Evolutionary conservation across 35 echinoderm and acorn worm species (phyloP), one percentile per base, ranked within the genome.

Genomic region (Stichopus chloronotus): DNA sequence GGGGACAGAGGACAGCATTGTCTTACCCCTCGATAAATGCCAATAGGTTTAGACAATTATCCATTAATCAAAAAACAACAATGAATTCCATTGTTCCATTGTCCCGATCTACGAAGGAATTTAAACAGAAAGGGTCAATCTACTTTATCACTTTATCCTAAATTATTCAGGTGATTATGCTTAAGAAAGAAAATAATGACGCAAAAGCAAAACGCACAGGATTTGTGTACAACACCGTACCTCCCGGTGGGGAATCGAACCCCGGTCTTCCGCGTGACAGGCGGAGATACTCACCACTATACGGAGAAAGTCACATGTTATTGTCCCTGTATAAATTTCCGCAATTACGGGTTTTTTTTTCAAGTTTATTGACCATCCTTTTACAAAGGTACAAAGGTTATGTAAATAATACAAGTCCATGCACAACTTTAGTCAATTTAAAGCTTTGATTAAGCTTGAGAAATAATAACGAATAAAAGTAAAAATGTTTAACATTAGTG

Each of bases 261-360:
- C 96, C 96, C 96, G 96, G 96, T 97, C 96, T 97, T 81, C 96
- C 94, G 94, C 94, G 96, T 97, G 96, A 97, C 96, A 97, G 96
- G 94, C 96, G 94, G 96, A 87, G 96, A 97, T 97, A 97, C 94
- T 95, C 63, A 95, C 96, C 96, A 97, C 96, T 97, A 97, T 97
- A 97, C 96, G n/a, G n/a, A n/a, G n/a, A n/a, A n/a, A n/a, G n/a
- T n/a, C n/a, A n/a, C n/a, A n/a, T n/a, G n/a, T n/a, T n/a, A n/a
- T n/a, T n/a, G n/a, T n/a, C n/a, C n/a, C n/a, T n/a, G n/a, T n/a
- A n/a, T n/a, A n/a, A n/a, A n/a, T n/a, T n/a, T n/a, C n/a, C n/a
- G n/a, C n/a, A n/a, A n/a, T n/a, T n/a, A n/a, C n/a, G n/a, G n/a
- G n/a, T 43, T 43, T 43, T 43, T 43, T 43, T 43, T 43, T 43